phyloP scores from a whole-genome alignment of 2,888 invertebrate genomes.

The Troides oblongomaculatus region DNA sequence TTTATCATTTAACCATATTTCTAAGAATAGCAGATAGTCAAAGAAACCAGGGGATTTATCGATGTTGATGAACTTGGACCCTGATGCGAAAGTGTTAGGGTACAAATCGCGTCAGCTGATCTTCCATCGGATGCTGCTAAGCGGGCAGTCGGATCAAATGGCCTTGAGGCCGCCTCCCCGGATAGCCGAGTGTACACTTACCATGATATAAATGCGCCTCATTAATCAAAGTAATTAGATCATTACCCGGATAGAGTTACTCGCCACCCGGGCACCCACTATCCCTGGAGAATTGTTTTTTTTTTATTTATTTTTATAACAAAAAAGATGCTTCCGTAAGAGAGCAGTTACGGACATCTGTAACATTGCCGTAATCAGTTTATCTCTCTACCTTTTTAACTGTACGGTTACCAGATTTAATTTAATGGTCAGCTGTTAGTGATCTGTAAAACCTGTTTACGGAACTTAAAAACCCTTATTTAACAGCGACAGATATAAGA shows the following conservation, averaged over 20 bases:
- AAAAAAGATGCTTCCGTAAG: conserved; percentile 22
- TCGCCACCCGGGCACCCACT: conserved; percentile 46
- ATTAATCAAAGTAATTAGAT: conserved; percentile 78
- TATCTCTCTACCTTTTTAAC: background rate
- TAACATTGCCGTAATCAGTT: conserved; percentile 13
- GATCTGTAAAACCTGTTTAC: too few relatives aligned
- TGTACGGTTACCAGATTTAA: too few relatives aligned
- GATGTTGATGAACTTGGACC: conserved; percentile 7
- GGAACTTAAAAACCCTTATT: too few relatives aligned
- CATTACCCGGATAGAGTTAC: conserved; percentile 72
- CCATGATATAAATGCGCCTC: conserved; percentile 71
- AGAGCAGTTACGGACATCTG: conserved; percentile 27
- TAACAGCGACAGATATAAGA: too few relatives aligned
- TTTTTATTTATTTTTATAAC: conserved; percentile 12
- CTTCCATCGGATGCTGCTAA: conserved; percentile 25
- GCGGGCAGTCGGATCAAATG: conserved; percentile 42
- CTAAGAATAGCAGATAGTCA: conserved; percentile 5
- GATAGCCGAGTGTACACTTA: conserved; percentile 60
- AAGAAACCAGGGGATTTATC: background rate
- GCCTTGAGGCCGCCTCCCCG: conserved; percentile 39
- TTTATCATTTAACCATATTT: background rate
- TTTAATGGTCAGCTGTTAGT: too few relatives aligned
- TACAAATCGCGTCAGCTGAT: conserved; percentile 33
- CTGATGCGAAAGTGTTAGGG: conserved; percentile 25
- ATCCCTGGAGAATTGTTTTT: conserved; percentile 37